Evolutionary conservation across 2,888 invertebrate genomes (phyloP), one percentile per base, ranked within the genome.

Genomic region (Cactoblastis cactorum): DNA sequence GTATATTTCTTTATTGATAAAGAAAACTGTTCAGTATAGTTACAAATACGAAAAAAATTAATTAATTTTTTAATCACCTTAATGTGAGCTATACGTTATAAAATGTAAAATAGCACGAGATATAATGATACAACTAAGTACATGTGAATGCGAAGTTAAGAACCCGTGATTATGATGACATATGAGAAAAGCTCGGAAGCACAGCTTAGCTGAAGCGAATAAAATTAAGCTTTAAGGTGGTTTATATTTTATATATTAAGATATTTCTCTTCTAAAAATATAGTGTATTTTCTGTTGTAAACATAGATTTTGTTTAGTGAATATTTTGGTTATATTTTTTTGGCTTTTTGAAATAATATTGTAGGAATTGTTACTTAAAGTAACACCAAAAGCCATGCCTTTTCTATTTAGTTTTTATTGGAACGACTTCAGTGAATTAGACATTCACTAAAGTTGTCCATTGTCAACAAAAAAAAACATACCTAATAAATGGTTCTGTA

Each of bases 171-270:
- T 49, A 61, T 62, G 62, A 61, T 65, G 61, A 70, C 69, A 76
- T 81, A 85, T 86, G 86, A 88, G 85, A 84, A 78, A 87, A 88
- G 88, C 88, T 69, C 69, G 55, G 57, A 83, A 83, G 84, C 84
- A 61, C 64, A 65, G 79, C 78, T 59, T 77, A 83, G 83, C 83
- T 65, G 59, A 69, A 79, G 74, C 76, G 71, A 60, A 65, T 71
- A 74, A 77, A 69, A 67, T 76, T 78, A 77, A 76, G 41, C 51
- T 59, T 49, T 50, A 35, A 22, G 14, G 15, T 17, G 1, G 14
- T 0, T 6, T 37, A 6, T 4, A 28, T 9, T 28, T 1, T 2
- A 28, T 28, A 9, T 28, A 1, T 4, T 28, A n/a, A n/a, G n/a
- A n/a, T n/a, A n/a, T 28, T 4, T 8, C 1, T 28, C 28, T 9